Percentiles rank a stretch among this genome's conserved stretches.
These are phyloP conservation scores for Eremobia ochroleuca DNA, from an alignment of 2,888 invertebrate genomes.

Conservation along the genomic window DNA sequence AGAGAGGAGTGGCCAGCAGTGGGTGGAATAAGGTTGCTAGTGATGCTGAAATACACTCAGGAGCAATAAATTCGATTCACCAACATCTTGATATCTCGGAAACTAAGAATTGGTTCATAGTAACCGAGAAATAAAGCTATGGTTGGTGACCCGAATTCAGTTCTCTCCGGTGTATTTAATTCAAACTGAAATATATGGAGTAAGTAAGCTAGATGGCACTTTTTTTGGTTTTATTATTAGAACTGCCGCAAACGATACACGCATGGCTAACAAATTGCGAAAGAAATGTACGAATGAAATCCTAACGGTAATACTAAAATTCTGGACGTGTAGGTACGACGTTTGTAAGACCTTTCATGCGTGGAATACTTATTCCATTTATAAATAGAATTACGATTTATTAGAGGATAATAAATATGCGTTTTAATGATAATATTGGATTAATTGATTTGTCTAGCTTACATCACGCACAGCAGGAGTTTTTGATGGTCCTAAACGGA, in stretches of 20 bases:
- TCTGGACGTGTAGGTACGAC: conserved; percentile 1
- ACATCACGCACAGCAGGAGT: no score
- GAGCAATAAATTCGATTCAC: neutral
- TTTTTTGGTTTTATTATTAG: neutral
- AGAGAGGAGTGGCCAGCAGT: no score
- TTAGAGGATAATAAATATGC: neutral
- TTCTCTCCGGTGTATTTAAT: neutral
- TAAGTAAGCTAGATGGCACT: neutral
- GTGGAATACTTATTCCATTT: neutral
- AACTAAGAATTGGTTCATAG: neutral
- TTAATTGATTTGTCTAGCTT: conserved; percentile 12
- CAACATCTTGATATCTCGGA: neutral
- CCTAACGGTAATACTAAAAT: neutral
- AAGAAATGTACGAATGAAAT: neutral
- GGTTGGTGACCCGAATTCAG: neutral
- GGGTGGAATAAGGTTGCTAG: neutral
- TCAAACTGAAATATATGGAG: neutral
- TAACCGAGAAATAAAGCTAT: neutral
- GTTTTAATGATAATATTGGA: neutral
- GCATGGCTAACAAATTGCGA: neutral
- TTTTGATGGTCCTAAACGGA: neutral
- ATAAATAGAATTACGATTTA: neutral
- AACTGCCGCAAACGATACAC: neutral
- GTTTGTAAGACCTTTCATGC: neutral
- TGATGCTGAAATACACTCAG: neutral